Conservation (phyloP, 2,888 invertebrate genomes). For the Icerya purchasi region DNA sequence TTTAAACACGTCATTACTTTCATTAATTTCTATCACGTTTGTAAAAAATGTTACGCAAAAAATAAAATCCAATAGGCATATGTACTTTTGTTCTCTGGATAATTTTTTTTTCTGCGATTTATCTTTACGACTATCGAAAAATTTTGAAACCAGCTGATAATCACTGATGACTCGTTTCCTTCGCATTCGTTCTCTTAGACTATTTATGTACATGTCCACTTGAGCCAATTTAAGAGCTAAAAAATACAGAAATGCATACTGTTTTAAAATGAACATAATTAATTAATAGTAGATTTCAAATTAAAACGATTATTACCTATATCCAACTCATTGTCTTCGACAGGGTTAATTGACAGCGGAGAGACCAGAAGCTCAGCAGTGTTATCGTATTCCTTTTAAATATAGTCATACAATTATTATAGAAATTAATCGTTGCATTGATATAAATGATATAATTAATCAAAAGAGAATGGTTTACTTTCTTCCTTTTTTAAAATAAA, state of each 20-base stretch:
- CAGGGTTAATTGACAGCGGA: conserved; percentile 43
- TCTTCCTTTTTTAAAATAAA: conserved; percentile 13
- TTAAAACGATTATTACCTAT: conserved; percentile 31
- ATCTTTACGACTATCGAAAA: conserved; percentile 31
- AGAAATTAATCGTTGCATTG: conserved; percentile 1
- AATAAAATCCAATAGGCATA: background rate
- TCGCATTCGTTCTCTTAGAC: conserved; percentile 62
- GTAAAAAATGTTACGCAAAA: background rate
- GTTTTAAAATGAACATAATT: no score
- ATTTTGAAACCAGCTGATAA: conserved; percentile 70
- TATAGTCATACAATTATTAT: conserved; percentile 2
- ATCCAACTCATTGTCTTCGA: conserved; percentile 77
- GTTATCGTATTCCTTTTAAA: conserved; percentile 62
- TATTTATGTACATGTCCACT: conserved; percentile 73
- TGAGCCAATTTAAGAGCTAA: conserved; percentile 67
- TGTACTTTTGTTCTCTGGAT: conserved; percentile 59
- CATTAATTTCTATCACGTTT: no score
- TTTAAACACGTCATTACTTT: no score
- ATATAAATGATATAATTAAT: conserved; percentile 1
- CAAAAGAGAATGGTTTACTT: conserved; percentile 1
- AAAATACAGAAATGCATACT: conserved; percentile 20
- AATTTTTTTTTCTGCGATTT: conserved; percentile 31
- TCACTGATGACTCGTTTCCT: conserved; percentile 76
- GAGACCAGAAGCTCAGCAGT: conserved; percentile 81
- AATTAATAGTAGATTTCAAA: no score